Base-by-base conservation (phyloP, 2,113 vertebrate species). In the Ammodytes marinus region DNA sequence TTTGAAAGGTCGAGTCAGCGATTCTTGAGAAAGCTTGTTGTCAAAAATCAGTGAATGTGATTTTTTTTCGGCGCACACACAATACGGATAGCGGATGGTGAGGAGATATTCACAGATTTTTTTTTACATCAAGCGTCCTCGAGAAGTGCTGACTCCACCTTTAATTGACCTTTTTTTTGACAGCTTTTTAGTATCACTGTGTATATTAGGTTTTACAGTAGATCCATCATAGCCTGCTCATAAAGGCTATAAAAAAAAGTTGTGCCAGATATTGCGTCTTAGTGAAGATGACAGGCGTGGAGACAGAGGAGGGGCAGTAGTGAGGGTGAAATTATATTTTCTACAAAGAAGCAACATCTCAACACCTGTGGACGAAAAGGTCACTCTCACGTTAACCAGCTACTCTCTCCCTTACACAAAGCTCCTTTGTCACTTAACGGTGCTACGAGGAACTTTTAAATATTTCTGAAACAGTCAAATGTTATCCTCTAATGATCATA, bases 171-270 rank as follows among this genome's bases (percentile, higher is more conserved):
- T 1, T 37, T 64, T 68, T 74, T 64, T 69, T 52, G 35, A 40
- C 19, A 5, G 35, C 39, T 12, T 47, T 37, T 63, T 55, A 27
- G 14, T 59, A 14, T 35, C 0, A 9, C 5, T 74, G 50, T 69
- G 17, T 60, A 17, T 63, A n/a, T 61, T 43, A 67, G 58, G 5
- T 59, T 10, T 60, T 73, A 47, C 79, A 79, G 79, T 69, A 50
- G 77, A 94, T 94, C 93, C 79, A 82, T 93, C 94, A 93, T 78
- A 83, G 91, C 93, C 88, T 89, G 45, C 69, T 93, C 89, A 93
- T 94, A 90, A 27, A 93, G 61, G 61, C 55, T 46, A 70, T 68
- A 72, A 69, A 61, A 92, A 88, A 92, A 87, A 67, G 12, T 85
- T 78, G 74, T 87, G 81, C 79, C 85, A 88, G 71, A 78, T 77